Evolutionary conservation across 2,888 invertebrate genomes (phyloP).

Genomic region (Ophion obscuratus): DNA sequence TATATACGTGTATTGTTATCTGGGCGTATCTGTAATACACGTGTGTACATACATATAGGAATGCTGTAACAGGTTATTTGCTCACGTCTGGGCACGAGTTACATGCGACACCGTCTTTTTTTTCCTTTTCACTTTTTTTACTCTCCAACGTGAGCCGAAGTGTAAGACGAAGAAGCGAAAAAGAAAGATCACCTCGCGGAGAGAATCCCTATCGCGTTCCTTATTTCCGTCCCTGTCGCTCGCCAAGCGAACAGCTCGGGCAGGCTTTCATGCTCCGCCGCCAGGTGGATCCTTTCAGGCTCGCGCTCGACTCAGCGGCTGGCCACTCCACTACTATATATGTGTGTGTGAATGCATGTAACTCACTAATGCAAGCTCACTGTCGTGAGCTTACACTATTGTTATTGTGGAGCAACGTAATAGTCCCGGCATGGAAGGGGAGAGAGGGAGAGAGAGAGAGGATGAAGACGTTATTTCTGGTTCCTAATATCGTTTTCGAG

Average conservation of each 20-base stretch:
- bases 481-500: no score
- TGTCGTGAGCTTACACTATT: no score
- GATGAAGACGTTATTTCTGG: no score
- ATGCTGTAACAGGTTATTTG: slow-evolving; percentile 40
- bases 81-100: not conserved
- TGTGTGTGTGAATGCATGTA: not conserved
- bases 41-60: not conserved
- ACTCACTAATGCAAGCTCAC: no score
- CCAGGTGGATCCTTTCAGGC: slow-evolving; percentile 21
- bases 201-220: not conserved
- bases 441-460: no score
- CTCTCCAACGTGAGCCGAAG: no score
- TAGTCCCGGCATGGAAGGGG: no score
- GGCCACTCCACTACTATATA: not conserved
- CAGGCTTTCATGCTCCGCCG: not conserved
- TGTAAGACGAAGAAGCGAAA: no score
- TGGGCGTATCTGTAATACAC: not conserved
- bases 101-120: not conserved
- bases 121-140: slow-evolving; percentile 1
- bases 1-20: not conserved
- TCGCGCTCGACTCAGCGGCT: not conserved
- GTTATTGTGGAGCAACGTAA: no score
- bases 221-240: not conserved
- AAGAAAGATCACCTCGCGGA: no score
- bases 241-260: not conserved